phyloP scores from a whole-genome alignment of 2,888 invertebrate genomes.

The Formica aserva region DNA sequence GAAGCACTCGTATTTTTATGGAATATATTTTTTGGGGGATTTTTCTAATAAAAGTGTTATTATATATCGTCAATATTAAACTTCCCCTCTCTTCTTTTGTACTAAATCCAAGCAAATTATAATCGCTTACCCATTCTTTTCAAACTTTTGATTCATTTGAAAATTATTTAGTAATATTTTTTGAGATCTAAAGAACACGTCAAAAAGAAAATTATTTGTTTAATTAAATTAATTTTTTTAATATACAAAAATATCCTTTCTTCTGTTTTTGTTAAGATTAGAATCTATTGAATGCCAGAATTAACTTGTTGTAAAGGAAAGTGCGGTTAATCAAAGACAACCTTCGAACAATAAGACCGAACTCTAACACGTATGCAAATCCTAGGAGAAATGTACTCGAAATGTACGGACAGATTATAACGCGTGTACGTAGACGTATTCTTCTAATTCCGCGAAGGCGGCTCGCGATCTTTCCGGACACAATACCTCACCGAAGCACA shows the following conservation, averaged over 20 bases:
- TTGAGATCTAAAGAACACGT: neutral
- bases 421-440: conserved; percentile 1
- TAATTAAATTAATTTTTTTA: neutral
- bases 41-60: neutral
- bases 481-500: conserved; percentile 32
- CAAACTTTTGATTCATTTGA: neutral
- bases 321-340: neutral
- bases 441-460: conserved; percentile 29
- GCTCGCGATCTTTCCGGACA: neutral
- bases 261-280: neutral
- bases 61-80: neutral
- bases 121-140: neutral
- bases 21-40: neutral
- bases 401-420: neutral
- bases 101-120: neutral
- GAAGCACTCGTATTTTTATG: neutral
- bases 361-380: neutral
- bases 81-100: neutral
- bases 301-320: neutral
- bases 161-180: neutral
- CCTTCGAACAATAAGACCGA: neutral
- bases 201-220: neutral
- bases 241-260: neutral
- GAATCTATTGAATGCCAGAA: neutral
- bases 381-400: neutral